These are phyloP conservation scores for Malacoraja senta DNA, from an alignment of 2,797 vertebrate species.

Conservation along the genomic window DNA sequence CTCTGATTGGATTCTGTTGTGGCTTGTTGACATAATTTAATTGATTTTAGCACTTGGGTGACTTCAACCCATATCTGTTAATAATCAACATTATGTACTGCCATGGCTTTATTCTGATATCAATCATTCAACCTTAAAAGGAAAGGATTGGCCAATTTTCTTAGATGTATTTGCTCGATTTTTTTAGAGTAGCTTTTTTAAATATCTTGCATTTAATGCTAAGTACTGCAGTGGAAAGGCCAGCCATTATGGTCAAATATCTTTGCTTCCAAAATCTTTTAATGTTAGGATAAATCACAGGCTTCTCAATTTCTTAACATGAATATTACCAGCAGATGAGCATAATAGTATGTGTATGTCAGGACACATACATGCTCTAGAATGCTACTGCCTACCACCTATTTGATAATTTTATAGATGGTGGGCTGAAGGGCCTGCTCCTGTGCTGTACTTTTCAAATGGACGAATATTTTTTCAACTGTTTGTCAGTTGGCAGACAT, in stretches of 20 bases:
- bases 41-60: neutral
- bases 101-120: neutral
- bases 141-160: neutral
- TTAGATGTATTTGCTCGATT: neutral
- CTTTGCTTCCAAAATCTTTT: neutral
- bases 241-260: neutral
- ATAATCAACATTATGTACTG: neutral
- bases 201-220: neutral
- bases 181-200: neutral
- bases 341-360: neutral
- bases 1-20: neutral
- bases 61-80: neutral
- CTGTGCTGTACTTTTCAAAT: too few species aligned
- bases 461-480: neutral
- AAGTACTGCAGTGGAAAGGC: neutral
- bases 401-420: neutral
- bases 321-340: neutral
- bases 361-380: neutral
- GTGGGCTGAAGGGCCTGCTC: too few species aligned
- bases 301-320: slow-evolving; percentile 10
- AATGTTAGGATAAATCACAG: neutral
- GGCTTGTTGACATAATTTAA: neutral
- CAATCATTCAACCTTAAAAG: neutral
- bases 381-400: neutral
- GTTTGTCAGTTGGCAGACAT: neutral